Percentiles rank a stretch among this genome's conserved stretches.
These are phyloP conservation scores for Plagodis dolabraria DNA, from an alignment of 2,888 invertebrate species.

Conservation along the genomic window DNA sequence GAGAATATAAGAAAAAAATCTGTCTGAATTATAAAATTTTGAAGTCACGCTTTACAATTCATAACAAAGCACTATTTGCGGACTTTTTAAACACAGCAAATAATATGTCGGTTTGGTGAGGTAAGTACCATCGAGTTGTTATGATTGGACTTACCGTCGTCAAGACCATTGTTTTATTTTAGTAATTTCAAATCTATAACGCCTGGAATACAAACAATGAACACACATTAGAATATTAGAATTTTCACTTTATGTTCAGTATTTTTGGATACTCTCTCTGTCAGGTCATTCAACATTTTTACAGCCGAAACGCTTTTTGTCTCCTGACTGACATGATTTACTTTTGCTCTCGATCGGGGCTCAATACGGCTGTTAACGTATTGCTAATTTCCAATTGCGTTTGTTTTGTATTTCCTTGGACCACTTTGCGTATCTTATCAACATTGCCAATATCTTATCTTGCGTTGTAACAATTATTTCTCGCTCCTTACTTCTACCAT, in stretches of 20 bases:
- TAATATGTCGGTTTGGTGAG: too few species aligned
- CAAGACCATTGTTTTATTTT: too few species aligned
- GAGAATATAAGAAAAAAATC: too few species aligned
- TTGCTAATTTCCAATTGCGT: constrained; percentile 4
- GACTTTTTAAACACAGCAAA: too few species aligned
- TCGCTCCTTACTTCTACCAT: constrained; percentile 15
- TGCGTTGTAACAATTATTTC: constrained; percentile 32
- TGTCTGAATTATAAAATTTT: too few species aligned
- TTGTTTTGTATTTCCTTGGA: constrained; percentile 62
- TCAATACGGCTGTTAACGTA: neutral
- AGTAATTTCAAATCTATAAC: too few species aligned
- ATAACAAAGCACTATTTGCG: too few species aligned
- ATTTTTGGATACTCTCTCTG: constrained; percentile 12
- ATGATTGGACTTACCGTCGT: too few species aligned
- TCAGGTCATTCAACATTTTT: constrained; percentile 5
- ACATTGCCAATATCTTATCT: constrained; percentile 19
- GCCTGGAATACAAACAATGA: too few species aligned
- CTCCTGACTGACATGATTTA: neutral
- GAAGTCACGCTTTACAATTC: too few species aligned
- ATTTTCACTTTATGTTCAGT: neutral
- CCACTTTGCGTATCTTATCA: constrained; percentile 71
- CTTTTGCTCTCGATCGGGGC: neutral
- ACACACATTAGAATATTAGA: too few species aligned
- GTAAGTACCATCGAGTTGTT: too few species aligned
- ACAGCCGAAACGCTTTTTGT: neutral